Base-by-base conservation (phyloP, 2,113 vertebrate species). In the Oncorhynchus masou region DNA sequence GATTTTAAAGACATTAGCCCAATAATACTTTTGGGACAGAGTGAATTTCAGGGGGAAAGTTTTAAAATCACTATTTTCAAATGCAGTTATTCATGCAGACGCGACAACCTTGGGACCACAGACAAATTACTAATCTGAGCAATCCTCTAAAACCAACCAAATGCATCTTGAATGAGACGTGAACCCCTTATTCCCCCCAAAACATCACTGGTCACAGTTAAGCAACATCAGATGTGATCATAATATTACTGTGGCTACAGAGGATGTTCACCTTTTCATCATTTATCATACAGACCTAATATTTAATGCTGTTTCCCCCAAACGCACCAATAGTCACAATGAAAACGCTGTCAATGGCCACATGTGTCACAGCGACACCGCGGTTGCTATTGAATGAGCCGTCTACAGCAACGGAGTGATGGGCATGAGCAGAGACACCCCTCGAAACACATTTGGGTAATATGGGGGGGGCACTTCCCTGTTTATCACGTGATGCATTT, bases 401-500 rank as follows among this genome's bases (percentile, higher is more conserved):
- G 74, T 82, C 83, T 79, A 3, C 72, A 69, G 86, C 91, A 89
- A 92, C 91, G 89, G 87, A 92, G 89, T 90, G 88, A 89, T 73
- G 70, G 84, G 82, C 54, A 76, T 71, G 59, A 74, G 68, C 66
- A 79, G 66, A 82, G 74, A 88, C 80, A 62, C 85, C 75, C 87
- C 82, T 77, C 69, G 24, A 88, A 86, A 87, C 85, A 82, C 86
- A 88, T 89, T 76, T 91, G 91, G 81, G 91, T 95, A 89, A 91
- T 94, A 71, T 91, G 88, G 91, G 54, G 31, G 31, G 89, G 89
- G 88, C 86, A 68, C 80, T 54, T 93, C 92, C 94, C 93, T 95
- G 94, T 96, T 96, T 95, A 95, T 92, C 94, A 94, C 94, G 93
- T 95, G 95, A 96, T 94, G 91, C 93, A 93, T 96, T 94, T 92